Base-by-base conservation (phyloP, 2,888 invertebrate genomes). In the Xiphydria camelus region DNA sequence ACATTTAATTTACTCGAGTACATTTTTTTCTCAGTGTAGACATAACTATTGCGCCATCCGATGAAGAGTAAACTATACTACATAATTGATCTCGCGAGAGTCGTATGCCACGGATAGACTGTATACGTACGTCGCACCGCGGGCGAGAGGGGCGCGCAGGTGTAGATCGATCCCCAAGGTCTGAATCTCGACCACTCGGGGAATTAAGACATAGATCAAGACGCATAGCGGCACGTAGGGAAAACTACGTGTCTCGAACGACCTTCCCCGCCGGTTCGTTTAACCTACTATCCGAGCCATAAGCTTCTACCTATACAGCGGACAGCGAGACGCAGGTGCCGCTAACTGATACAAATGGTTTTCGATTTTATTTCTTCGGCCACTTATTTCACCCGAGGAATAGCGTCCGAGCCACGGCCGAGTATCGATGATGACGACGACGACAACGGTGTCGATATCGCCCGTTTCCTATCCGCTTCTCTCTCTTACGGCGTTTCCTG, bases 271-370 rank as follows among this genome's bases (percentile, higher is more conserved):
- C 14, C 5, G 15, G 9, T 4, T n/a, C 34, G 19, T 33, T 25
- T 40, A 45, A 40, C 40, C 12, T 6, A 33, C 18, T 10, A 9
- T 34, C 4, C 9, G 15, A 12, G 6, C 3, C 15, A 14, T 2
- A 12, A 15, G 29, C n/a, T n/a, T n/a, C n/a, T n/a, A n/a, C n/a
- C n/a, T n/a, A n/a, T n/a, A n/a, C n/a, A n/a, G n/a, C n/a, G n/a
- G n/a, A 9, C 9, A 12, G 9, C 31, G 39, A 38, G 47, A 41
- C 55, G 53, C 58, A 61, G 58, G 59, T 60, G 59, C 54, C 52
- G 53, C 50, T 53, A 55, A 56, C 53, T 51, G 55, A 57, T 57
- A 56, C 57, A 53, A 58, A 58, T 57, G 53, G 50, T 58, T 50
- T 47, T 49, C 47, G 48, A 52, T 45, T 49, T 55, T 51, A 49